phyloP scores from a whole-genome alignment of 2,113 vertebrate genomes.

The Sinocyclocheilus anophthalmus region DNA sequence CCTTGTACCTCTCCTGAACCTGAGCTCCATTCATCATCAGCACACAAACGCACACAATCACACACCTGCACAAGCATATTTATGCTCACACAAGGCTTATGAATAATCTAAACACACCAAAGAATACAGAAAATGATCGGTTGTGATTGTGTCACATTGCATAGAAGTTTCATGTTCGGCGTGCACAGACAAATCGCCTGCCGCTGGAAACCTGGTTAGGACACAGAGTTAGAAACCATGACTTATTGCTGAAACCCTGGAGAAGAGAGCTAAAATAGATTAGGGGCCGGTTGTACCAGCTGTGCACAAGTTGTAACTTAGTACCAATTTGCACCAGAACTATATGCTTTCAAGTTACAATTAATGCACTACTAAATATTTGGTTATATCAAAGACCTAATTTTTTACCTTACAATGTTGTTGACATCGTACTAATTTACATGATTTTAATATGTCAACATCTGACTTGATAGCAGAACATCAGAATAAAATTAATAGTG shows the following conservation, averaged over 20 bases:
- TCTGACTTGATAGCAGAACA: no score
- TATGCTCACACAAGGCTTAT: not conserved
- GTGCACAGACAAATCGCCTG: not conserved
- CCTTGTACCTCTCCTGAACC: constrained; percentile 49
- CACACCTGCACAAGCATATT: not conserved
- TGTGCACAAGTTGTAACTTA: not conserved
- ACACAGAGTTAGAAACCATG: constrained; percentile 12
- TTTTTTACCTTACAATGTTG: no score
- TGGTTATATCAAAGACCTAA: no score
- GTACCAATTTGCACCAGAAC: no score
- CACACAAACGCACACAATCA: constrained; percentile 13
- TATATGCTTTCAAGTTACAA: not conserved
- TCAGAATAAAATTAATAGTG: no score
- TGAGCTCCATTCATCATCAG: constrained; percentile 41
- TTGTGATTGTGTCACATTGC: not conserved
- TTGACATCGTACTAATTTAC: no score
- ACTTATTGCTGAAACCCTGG: not conserved
- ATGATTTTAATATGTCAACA: no score
- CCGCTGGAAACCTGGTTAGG: not conserved
- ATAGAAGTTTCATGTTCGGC: not conserved
- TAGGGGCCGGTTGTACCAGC: not conserved
- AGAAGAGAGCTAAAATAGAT: constrained; percentile 16
- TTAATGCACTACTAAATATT: no score
- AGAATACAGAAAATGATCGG: constrained; percentile 7
- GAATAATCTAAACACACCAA: not conserved